Base-by-base conservation (phyloP, 2,113 vertebrate genomes). In the Oncorhynchus mykiss region DNA sequence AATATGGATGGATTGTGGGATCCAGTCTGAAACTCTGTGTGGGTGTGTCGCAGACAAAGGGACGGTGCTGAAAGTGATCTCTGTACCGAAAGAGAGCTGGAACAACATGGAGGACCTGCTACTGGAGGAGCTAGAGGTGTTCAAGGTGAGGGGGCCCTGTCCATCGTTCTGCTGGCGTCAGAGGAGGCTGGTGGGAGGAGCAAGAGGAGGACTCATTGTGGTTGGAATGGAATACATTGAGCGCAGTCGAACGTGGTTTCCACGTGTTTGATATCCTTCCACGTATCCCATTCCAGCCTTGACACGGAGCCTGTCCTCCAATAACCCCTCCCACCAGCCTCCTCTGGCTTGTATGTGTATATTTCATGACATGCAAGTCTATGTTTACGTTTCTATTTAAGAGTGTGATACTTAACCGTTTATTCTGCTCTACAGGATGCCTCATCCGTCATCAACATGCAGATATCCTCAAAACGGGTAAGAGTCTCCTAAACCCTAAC, bases 401-500 rank as follows among this genome's bases (percentile, higher is more conserved):
- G 2, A 7, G 64, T 22, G 20, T 49, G 22, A 20, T 8, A 39
- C 16, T 54, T 54, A 5, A 66, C 67, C 11, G 64, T 75, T n/a
- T 80, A 13, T 29, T 84, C 45, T 85, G 22, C 45, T 82, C 73
- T 73, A 78, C 88, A 99, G 97, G 94, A 98, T 0, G 92, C 94
- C 0, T 94, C 95, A 0, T 89, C 97, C 2, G 90, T 99, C 87
- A 95, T 91, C 80, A 95, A 95, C 91, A 95, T 99, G 93, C 95
- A 99, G 85, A 93, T 99, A 82, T 99, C 98, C 39, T 98, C 97
- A 57, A 99, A 99, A 77, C 90, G 97, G 90, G 97, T 99, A 92
- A 88, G 59, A 22, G 92, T 85, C 60, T 78, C 9, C 51, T 67
- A 11, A 20, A 69, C 39, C 22, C 24, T 62, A 9, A 18, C 25